Conservation (phyloP, 2,888 invertebrate genomes). For the Syritta pipiens region DNA sequence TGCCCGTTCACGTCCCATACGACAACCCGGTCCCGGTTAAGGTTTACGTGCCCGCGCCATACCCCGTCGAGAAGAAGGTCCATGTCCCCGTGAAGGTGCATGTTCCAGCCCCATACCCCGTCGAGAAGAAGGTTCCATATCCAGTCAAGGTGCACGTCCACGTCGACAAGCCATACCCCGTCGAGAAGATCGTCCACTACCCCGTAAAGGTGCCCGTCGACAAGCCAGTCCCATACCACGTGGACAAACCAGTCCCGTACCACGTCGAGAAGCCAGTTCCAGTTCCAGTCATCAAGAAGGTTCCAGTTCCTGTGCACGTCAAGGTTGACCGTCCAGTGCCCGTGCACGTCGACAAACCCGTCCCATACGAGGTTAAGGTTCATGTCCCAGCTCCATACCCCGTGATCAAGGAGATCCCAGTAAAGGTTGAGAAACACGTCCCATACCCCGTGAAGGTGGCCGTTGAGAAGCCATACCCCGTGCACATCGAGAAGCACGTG, state of each 20-base stretch:
- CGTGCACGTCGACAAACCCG: constrained; percentile 86
- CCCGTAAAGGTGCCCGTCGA: constrained; percentile 85
- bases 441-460: constrained; percentile 85
- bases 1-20: constrained; percentile 86
- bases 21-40: constrained; percentile 89
- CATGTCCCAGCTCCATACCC: constrained; percentile 85
- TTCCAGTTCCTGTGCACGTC: constrained; percentile 85
- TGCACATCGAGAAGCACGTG: constrained; percentile 86
- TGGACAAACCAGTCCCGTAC: constrained; percentile 85
- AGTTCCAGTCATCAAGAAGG: constrained; percentile 83
- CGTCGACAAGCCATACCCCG: constrained; percentile 87
- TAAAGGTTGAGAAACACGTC: constrained; percentile 83
- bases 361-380: constrained; percentile 87
- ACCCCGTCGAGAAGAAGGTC: constrained; percentile 85
- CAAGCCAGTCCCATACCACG: constrained; percentile 84
- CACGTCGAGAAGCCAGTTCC: constrained; percentile 82
- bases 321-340: constrained; percentile 83
- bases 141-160: constrained; percentile 87
- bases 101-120: constrained; percentile 88
- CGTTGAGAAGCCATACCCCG: constrained; percentile 84
- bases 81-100: constrained; percentile 87
- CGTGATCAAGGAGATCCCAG: constrained; percentile 84
- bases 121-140: constrained; percentile 83
- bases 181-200: constrained; percentile 87
- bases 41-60: constrained; percentile 83